Base-by-base conservation (phyloP, 2,888 invertebrate species). In the Drosophila birchii region DNA sequence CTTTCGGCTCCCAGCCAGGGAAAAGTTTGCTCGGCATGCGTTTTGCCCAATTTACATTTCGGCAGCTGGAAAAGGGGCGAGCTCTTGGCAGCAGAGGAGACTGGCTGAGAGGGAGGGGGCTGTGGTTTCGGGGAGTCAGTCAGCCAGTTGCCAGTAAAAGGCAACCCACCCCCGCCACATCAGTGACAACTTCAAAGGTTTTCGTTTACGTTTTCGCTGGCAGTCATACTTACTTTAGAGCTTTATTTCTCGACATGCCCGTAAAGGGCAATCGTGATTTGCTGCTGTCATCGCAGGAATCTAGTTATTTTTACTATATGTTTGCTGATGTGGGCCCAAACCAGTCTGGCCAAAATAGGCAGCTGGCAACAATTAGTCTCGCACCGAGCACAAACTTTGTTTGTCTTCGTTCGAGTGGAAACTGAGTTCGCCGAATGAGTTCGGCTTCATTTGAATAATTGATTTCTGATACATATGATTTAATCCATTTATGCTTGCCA, bases 151-250 rank as follows among this genome's bases (percentile, higher is more conserved):
- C 32, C 60, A 44, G 63, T 29, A 54, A 54, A 23, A 55, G 47
- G 49, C 68, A 23, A 45, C 26, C 26, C 26, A n/a, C 41, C 51
- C 59, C 36, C 66, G 66, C 61, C 75, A 77, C 78, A 57, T 57
- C 55, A 73, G 74, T 76, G 70, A 76, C 68, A 88, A 88, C 84
- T 88, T 88, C 72, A 88, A 84, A 77, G 69, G 77, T 57, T 75
- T 75, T 64, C 11, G 20, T 16, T 45, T 18, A 9, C 41, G 41
- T 36, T 36, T 43, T 26, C 45, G 45, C 16, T 20, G 34, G 36
- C 23, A 36, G n/a, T 54, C 54, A 16, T 20, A 41, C 32, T 32
- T 20, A 41, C 32, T 32, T 32, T 41, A 14, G 36, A 44, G 47
- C 41, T 29, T 60, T 76, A 47, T 39, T 47, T 32, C 36, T 47